Evolutionary conservation across 2,113 vertebrate species (phyloP).

Genomic region (Talpa occidentalis): DNA sequence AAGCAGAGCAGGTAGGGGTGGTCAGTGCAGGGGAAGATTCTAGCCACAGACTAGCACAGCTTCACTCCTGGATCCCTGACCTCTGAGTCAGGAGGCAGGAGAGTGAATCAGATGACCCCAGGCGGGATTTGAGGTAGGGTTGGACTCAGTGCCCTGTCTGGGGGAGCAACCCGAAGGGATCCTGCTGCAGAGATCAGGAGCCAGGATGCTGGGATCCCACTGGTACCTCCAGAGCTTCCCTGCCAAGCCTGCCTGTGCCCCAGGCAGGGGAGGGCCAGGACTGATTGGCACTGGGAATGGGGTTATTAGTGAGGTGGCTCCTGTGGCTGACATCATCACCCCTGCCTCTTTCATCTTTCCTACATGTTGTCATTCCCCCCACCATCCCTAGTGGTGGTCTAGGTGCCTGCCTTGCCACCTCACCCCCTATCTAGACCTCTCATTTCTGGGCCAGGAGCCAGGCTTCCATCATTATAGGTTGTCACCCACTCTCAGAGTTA

Average conservation of each 20-base stretch:
- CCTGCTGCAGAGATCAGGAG: background rate
- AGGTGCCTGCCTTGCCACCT: background rate
- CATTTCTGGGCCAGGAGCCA: slow-evolving; percentile 3
- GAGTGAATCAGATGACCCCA: background rate
- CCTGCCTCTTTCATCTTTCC: slow-evolving; percentile 68
- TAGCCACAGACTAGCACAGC: background rate
- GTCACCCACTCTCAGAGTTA: background rate
- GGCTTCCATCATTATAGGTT: background rate
- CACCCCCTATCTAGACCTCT: background rate
- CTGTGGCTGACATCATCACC: background rate
- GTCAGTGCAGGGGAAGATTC: background rate
- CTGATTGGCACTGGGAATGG: slow-evolving; percentile 49
- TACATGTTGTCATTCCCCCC: background rate
- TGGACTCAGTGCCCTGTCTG: background rate
- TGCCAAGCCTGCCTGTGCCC: slow-evolving; percentile 45
- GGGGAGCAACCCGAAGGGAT: background rate
- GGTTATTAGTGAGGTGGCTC: slow-evolving; percentile 63
- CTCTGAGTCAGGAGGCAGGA: background rate
- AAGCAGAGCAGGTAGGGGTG: background rate
- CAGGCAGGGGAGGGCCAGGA: slow-evolving; percentile 49
- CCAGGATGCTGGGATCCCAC: background rate
- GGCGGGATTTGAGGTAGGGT: background rate
- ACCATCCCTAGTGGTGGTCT: background rate
- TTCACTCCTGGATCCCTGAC: background rate
- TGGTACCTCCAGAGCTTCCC: background rate